These are phyloP conservation scores for Frankliniella fusca DNA, from an alignment of 2,888 invertebrate species.

Conservation along the genomic window DNA sequence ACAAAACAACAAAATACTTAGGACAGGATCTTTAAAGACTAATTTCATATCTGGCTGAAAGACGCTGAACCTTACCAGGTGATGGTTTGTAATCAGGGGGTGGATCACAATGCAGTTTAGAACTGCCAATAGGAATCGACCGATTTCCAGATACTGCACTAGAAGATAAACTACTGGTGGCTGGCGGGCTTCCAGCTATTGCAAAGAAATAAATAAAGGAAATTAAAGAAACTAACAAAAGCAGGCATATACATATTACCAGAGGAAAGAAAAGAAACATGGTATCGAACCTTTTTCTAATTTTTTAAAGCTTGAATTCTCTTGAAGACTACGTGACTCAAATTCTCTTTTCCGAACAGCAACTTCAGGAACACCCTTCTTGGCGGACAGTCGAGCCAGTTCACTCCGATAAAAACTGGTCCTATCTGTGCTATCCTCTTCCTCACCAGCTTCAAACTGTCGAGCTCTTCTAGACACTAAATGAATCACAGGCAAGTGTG, in stretches of 20 bases:
- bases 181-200: constrained; percentile 39
- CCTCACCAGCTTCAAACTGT: constrained; percentile 65
- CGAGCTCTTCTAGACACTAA: constrained; percentile 69
- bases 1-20: not conserved
- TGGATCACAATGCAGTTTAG: constrained; percentile 72
- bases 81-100: constrained; percentile 55
- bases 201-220: not conserved
- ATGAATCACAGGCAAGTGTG: constrained; percentile 48
- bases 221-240: not conserved
- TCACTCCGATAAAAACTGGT: constrained; percentile 62
- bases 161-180: constrained; percentile 26
- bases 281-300: not conserved
- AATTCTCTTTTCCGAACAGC: constrained; percentile 68
- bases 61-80: not conserved
- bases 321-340: constrained; percentile 47
- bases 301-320: not conserved
- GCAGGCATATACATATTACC: not conserved
- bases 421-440: constrained; percentile 55
- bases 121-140: constrained; percentile 71
- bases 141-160: constrained; percentile 61
- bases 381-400: constrained; percentile 60
- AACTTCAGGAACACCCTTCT: constrained; percentile 69
- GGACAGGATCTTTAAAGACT: not conserved
- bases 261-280: not conserved
- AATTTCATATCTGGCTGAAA: not conserved